phyloP scores from a whole-genome alignment of 2,888 invertebrate species.

The Galeopsomyia nigrocyanea region DNA sequence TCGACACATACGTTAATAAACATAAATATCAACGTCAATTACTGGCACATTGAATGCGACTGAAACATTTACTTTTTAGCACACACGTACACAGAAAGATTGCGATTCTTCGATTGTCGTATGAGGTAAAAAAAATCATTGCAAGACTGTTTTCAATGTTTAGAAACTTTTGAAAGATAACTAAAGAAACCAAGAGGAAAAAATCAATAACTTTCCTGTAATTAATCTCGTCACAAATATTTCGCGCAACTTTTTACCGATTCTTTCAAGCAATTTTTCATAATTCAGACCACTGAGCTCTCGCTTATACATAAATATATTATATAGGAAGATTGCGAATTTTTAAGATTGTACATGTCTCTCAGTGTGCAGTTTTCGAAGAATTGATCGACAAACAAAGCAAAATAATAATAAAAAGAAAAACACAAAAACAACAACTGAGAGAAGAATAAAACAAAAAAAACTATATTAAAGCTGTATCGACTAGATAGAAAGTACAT shows the following conservation, averaged over 20 bases:
- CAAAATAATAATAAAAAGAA: slow-evolving; percentile 29
- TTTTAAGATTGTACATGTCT: slow-evolving; percentile 42
- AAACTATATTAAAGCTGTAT: slow-evolving; percentile 15
- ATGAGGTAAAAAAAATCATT: slow-evolving; percentile 39
- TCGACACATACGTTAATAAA: slow-evolving; percentile 14
- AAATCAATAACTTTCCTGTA: slow-evolving; percentile 40
- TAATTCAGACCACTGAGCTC: slow-evolving; percentile 39
- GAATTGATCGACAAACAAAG: slow-evolving; percentile 37
- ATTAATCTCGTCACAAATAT: slow-evolving; percentile 45
- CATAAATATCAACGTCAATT: slow-evolving; percentile 36
- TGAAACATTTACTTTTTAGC: slow-evolving; percentile 45
- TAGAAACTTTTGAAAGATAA: slow-evolving; percentile 37
- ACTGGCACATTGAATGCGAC: slow-evolving; percentile 28
- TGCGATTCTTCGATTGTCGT: slow-evolving; percentile 37
- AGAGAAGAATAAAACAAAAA: slow-evolving; percentile 27
- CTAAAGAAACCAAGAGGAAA: slow-evolving; percentile 10
- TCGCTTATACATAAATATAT: slow-evolving; percentile 37
- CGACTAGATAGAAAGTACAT: slow-evolving; percentile 48
- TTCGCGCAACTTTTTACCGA: slow-evolving; percentile 46
- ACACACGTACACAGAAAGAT: slow-evolving; percentile 21
- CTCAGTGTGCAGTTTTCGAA: slow-evolving; percentile 35
- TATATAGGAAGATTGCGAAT: slow-evolving; percentile 31
- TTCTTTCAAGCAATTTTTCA: slow-evolving; percentile 40
- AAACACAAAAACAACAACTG: slow-evolving; percentile 40
- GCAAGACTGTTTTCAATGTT: slow-evolving; percentile 48